These are phyloP conservation scores for Hirtodrosophila trivittata DNA, from an alignment of 2,888 invertebrate species.

Conservation along the genomic window DNA sequence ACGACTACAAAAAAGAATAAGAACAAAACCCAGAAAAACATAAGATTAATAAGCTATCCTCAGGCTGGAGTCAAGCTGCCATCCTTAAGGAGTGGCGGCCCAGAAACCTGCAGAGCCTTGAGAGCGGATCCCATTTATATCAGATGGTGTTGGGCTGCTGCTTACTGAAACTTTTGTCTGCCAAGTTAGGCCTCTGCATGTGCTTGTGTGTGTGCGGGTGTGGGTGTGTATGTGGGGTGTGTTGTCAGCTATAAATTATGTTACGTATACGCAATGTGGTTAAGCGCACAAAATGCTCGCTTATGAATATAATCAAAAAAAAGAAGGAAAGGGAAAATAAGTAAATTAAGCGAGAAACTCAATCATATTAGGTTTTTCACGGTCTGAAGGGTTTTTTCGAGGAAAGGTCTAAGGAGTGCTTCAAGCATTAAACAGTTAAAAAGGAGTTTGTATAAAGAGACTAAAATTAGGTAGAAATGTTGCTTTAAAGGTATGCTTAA, in stretches of 20 bases:
- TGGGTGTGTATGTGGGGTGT: slow-evolving; percentile 6
- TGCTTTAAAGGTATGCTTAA: too few relatives aligned
- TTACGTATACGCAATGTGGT: slow-evolving; percentile 72
- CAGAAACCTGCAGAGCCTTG: too few relatives aligned
- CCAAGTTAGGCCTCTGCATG: background rate
- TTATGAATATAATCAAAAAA: slow-evolving; percentile 58
- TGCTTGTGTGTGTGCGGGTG: slow-evolving; percentile 7
- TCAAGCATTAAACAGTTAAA: too few relatives aligned
- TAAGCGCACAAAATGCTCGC: slow-evolving; percentile 59
- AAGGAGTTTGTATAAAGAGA: too few relatives aligned
- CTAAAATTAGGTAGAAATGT: too few relatives aligned
- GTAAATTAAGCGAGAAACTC: slow-evolving; percentile 71
- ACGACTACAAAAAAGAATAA: slow-evolving; percentile 2
- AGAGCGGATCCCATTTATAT: slow-evolving; percentile 34
- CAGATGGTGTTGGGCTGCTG: slow-evolving; percentile 22
- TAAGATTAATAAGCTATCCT: slow-evolving; percentile 40
- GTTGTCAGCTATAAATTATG: slow-evolving; percentile 64
- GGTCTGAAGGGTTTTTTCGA: too few relatives aligned
- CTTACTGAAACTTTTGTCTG: slow-evolving; percentile 23
- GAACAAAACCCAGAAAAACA: slow-evolving; percentile 11
- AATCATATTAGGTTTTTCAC: slow-evolving; percentile 53
- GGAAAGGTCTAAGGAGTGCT: too few relatives aligned
- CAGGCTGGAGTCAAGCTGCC: slow-evolving; percentile 10
- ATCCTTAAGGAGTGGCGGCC: slow-evolving; percentile 12
- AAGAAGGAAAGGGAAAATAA: too few relatives aligned